These are phyloP conservation scores for Hirudinaria manillensis DNA, from an alignment of 2,888 invertebrate species.

Conservation along the genomic window DNA sequence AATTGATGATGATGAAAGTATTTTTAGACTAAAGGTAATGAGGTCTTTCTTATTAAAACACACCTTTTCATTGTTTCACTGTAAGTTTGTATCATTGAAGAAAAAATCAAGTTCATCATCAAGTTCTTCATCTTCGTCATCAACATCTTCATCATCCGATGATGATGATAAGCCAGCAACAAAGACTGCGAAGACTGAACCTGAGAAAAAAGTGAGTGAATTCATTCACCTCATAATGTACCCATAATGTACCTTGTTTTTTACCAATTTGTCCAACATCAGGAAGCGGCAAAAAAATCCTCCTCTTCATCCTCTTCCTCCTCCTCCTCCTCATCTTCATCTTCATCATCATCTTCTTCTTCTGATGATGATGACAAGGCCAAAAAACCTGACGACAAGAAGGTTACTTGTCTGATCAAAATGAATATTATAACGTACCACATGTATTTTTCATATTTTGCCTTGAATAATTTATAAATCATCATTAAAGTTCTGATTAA, in stretches of 20 bases:
- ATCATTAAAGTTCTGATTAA: not conserved
- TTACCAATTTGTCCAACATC: not conserved
- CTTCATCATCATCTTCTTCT: slow-evolving; percentile 18
- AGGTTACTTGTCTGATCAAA: too few relatives aligned
- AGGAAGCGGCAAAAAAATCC: not conserved
- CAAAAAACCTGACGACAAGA: not conserved
- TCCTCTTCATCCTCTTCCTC: slow-evolving; percentile 5
- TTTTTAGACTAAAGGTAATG: too few relatives aligned
- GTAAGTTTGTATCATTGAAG: too few relatives aligned
- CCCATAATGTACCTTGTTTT: not conserved
- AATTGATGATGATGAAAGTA: too few relatives aligned
- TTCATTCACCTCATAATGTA: not conserved
- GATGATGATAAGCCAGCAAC: slow-evolving; percentile 15
- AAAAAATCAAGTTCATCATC: too few relatives aligned
- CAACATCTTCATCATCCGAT: slow-evolving; percentile 20
- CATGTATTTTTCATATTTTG: not conserved
- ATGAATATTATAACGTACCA: too few relatives aligned
- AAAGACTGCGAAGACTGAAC: not conserved
- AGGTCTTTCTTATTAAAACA: too few relatives aligned
- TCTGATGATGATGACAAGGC: slow-evolving; percentile 8
- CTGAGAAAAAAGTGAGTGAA: slow-evolving; percentile 10
- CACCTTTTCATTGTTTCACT: too few relatives aligned
- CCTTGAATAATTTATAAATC: not conserved
- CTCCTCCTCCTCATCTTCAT: too few relatives aligned
- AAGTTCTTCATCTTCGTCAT: slow-evolving; percentile 8